Base-by-base conservation (phyloP, 2,888 invertebrate genomes). In the Synanthedon formicaeformis region DNA sequence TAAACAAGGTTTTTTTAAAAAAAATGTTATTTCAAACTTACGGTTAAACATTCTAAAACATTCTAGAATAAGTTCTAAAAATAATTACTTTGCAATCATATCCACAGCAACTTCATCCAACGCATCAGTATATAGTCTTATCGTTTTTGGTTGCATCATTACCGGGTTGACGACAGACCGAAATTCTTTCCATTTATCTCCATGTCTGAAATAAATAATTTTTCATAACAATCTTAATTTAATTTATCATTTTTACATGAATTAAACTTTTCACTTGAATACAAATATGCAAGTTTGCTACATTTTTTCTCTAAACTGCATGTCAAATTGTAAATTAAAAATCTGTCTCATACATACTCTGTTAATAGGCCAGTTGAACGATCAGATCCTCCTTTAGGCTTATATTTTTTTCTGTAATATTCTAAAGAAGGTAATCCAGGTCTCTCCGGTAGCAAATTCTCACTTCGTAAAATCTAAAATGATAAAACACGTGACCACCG, bases 101-200 rank as follows among this genome's bases (percentile, higher is more conserved):
- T 90, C 89, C 48, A 80, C 67, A 4, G 91, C 90, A 0, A 92
- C 90, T 56, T 88, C 84, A 65, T 90, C 89, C 55, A 92, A 90
- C 50, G 53, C 45, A 53, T 53, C 41, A 51, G 49, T 53, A 34
- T 58, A 51, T 12, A 55, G 23, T 48, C 51, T 54, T 18, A 52
- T 51, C 6, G 52, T 50, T 50, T 52, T 56, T 8, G 52, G 54
- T 13, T 57, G 58, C 50, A 57, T 40, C 50, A 58, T 50, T 5
- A 53, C 50, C 16, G 52, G 54, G 23, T 55, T 55, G 16, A 55
- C 56, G 10, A 51, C 48, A 13, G 55, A 53, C 50, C 56, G 52
- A 13, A 57, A 57, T 18, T 51, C 18, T 48, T 53, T 57, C 56
- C 56, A 56, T 2, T 23, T 34, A 41, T 56, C 53, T 12, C 54